phyloP scores from a whole-genome alignment of 2,113 vertebrate genomes.

The Alethe castanea region DNA sequence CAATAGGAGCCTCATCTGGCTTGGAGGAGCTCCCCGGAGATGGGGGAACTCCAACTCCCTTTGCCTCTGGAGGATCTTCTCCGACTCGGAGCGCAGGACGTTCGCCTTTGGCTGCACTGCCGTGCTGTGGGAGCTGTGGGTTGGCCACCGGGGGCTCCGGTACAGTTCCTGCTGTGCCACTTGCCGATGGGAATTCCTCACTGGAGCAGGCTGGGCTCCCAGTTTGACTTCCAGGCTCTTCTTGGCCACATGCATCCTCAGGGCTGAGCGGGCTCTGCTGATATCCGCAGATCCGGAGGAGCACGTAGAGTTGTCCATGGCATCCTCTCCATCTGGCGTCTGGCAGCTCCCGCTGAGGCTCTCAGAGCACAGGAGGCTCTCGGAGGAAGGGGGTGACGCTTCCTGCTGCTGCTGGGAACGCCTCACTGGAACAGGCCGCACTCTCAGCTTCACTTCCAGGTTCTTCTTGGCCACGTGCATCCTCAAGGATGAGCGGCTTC shows the following conservation, averaged over 20 bases:
- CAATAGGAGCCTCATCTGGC: background rate
- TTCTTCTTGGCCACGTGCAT: background rate
- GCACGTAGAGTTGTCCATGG: rapidly evolving
- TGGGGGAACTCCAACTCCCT: background rate
- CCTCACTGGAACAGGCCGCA: rapidly evolving
- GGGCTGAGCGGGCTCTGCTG: background rate
- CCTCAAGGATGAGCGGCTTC: background rate
- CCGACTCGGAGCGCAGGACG: rapidly evolving
- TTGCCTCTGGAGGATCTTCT: background rate
- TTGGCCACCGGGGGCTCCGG: rapidly evolving
- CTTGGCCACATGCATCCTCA: background rate
- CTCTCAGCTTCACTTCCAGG: background rate
- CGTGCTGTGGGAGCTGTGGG: rapidly evolving
- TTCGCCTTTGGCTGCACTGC: rapidly evolving
- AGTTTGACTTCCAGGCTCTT: background rate
- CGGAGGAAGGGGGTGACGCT: rapidly evolving
- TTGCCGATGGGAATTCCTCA: background rate
- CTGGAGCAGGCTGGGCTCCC: background rate
- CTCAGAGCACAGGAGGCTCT: background rate
- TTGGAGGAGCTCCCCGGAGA: background rate
- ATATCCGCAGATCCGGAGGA: rapidly evolving
- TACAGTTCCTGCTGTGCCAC: rapidly evolving
- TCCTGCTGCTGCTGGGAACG: background rate
- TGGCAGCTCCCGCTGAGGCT: background rate
- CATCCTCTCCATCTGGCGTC: rapidly evolving